These are phyloP conservation scores for Polydesmus complanatus DNA, from an alignment of 2,888 invertebrate species.

Conservation along the genomic window DNA sequence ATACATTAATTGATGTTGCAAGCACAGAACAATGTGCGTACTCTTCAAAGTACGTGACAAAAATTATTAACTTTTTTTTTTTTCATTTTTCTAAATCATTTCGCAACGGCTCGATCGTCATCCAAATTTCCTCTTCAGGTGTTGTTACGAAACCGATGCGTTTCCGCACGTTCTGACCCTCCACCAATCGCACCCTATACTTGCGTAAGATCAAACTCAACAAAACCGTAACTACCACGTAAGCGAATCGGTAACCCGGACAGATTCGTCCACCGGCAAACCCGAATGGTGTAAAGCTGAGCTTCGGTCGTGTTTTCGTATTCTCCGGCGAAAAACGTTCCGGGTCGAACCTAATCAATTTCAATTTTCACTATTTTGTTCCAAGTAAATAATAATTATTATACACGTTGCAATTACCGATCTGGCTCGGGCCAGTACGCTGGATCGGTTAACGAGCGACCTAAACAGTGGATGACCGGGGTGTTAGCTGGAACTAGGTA, in stretches of 20 bases:
- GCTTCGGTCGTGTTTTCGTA: slow-evolving; percentile 20
- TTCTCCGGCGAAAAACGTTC: slow-evolving; percentile 20
- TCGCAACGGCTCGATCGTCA: neutral
- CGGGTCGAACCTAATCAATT: slow-evolving; percentile 19
- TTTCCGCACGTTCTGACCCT: neutral
- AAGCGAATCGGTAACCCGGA: slow-evolving; percentile 26
- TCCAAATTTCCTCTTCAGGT: slow-evolving; percentile 6
- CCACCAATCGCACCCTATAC: neutral
- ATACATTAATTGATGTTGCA: too few species aligned
- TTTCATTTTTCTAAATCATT: too few species aligned
- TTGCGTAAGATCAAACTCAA: neutral
- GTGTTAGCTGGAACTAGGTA: slow-evolving; percentile 31
- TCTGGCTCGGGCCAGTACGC: slow-evolving; percentile 27
- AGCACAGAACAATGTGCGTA: too few species aligned
- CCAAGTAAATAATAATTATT: neutral
- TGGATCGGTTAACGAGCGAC: slow-evolving; percentile 28
- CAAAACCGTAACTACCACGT: slow-evolving; percentile 23
- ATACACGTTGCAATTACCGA: slow-evolving; percentile 22
- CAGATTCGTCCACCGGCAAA: slow-evolving; percentile 30
- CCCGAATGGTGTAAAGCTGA: slow-evolving; percentile 31
- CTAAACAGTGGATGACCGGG: slow-evolving; percentile 32
- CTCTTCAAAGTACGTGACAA: too few species aligned
- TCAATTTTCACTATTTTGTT: neutral
- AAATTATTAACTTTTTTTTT: too few species aligned
- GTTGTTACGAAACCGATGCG: slow-evolving; percentile 4